A percentile compares a stretch with the other conserved stretches of the same genome.
These are phyloP conservation scores for Polia nebulosa DNA, from an alignment of 2,888 invertebrate species.

Conservation along the genomic window DNA sequence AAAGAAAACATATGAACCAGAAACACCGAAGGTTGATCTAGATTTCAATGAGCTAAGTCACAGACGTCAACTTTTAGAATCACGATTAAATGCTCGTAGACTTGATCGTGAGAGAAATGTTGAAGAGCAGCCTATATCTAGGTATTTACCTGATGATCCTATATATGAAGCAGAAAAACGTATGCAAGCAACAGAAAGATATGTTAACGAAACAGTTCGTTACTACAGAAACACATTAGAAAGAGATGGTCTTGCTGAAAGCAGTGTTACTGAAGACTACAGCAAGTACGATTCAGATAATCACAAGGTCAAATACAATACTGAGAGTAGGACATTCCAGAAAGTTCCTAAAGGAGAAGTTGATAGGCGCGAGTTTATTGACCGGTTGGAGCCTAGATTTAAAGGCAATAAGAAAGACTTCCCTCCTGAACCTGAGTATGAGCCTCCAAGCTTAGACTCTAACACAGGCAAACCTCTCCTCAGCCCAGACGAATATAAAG, in stretches of 20 bases:
- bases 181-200: conserved; percentile 89
- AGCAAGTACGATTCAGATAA: conserved; percentile 88
- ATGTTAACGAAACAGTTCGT: conserved; percentile 90
- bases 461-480: conserved; percentile 90
- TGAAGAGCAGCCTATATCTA: conserved; percentile 84
- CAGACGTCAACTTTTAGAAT: conserved; percentile 94
- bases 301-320: conserved; percentile 85
- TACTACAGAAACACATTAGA: conserved; percentile 91
- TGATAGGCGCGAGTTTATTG: conserved; percentile 83
- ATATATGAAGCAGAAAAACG: conserved; percentile 86
- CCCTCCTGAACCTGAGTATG: conserved; percentile 90
- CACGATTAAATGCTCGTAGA: conserved; percentile 93
- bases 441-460: conserved; percentile 93
- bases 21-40: conserved; percentile 81
- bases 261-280: conserved; percentile 88
- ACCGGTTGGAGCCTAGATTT: conserved; percentile 79
- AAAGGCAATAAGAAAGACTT: conserved; percentile 81
- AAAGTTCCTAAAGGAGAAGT: conserved; percentile 82
- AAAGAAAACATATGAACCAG: conserved; percentile 87
- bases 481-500: conserved; percentile 91
- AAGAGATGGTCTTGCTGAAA: conserved; percentile 90
- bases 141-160: conserved; percentile 89
- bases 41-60: conserved; percentile 93
- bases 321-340: conserved; percentile 82
- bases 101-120: conserved; percentile 81